Evolutionary conservation across 2,113 vertebrate species (phyloP).

Genomic region (Atrichornis clamosus): DNA sequence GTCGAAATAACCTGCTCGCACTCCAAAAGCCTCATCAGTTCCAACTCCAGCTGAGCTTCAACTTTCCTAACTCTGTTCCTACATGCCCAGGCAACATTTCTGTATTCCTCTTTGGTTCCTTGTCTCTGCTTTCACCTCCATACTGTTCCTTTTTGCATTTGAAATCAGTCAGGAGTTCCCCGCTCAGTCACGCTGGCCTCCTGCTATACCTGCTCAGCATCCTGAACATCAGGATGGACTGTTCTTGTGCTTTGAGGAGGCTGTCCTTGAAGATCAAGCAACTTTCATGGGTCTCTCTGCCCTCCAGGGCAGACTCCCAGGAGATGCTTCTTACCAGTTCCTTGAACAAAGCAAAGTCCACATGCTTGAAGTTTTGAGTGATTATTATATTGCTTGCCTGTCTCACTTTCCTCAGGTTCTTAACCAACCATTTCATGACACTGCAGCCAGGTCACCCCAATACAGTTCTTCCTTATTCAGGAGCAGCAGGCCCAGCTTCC

Average conservation of each 20-base stretch:
- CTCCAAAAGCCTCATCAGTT: neutral
- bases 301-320: constrained; percentile 30
- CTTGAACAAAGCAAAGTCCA: constrained; percentile 1
- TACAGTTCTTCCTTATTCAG: neutral
- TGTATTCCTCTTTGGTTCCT: neutral
- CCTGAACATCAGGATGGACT: constrained; percentile 51
- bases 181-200: neutral
- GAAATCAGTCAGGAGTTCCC: constrained; percentile 33
- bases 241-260: constrained; percentile 40
- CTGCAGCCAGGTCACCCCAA: neutral
- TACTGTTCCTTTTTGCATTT: constrained; percentile 31
- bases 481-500: neutral
- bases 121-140: constrained; percentile 8
- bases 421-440: neutral
- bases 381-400: neutral
- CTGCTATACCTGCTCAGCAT: constrained; percentile 57
- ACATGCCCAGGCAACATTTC: neutral
- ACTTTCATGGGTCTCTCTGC: neutral
- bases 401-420: neutral
- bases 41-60: neutral
- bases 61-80: neutral
- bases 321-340: neutral
- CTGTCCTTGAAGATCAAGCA: constrained; percentile 51
- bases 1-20: neutral
- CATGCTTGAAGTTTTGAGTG: neutral